Percentiles rank a stretch among this genome's conserved stretches.
Conservation (phyloP, 2,113 vertebrate species). For the Salvelinus sp. region DNA sequence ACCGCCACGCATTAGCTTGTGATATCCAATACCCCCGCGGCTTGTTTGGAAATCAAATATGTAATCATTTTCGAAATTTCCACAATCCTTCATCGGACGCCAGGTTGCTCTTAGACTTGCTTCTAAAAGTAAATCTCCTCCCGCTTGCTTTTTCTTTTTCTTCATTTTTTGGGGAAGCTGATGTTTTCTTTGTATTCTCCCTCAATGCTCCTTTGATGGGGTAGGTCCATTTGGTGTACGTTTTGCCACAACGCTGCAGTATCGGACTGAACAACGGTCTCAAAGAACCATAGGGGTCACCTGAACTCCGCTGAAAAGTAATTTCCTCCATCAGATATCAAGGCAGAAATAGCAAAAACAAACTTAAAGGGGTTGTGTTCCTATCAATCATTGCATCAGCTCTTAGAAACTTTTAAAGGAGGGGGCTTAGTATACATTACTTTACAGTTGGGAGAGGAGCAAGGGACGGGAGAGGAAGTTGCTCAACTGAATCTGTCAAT, state of each 20-base stretch:
- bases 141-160: slow-evolving; percentile 17
- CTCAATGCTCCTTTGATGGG: slow-evolving; percentile 18
- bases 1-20: slow-evolving; percentile 50
- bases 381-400: slow-evolving; percentile 44
- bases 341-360: slow-evolving; percentile 23
- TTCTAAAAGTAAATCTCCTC: slow-evolving; percentile 57
- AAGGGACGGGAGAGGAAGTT: slow-evolving; percentile 36
- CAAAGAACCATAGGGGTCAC: slow-evolving; percentile 9
- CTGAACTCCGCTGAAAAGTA: slow-evolving; percentile 21
- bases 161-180: slow-evolving; percentile 1
- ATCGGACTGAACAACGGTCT: slow-evolving; percentile 12
- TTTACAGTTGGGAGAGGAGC: slow-evolving; percentile 56
- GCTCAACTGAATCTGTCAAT: slow-evolving; percentile 77
- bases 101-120: slow-evolving; percentile 45
- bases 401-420: slow-evolving; percentile 57
- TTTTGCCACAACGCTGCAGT: slow-evolving; percentile 16
- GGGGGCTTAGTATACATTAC: slow-evolving; percentile 60
- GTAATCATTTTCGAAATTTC: slow-evolving; percentile 62
- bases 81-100: slow-evolving; percentile 48
- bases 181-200: slow-evolving; percentile 42
- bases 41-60: slow-evolving; percentile 72
- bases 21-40: slow-evolving; percentile 59
- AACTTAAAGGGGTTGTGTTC: slow-evolving; percentile 23
- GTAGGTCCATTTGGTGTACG: slow-evolving; percentile 18
- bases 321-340: background rate